Percentiles rank a stretch among this genome's conserved stretches.
These are phyloP conservation scores for Pristionchus fissidentatus DNA, from an alignment of 2,888 invertebrate species.

Conservation along the genomic window DNA sequence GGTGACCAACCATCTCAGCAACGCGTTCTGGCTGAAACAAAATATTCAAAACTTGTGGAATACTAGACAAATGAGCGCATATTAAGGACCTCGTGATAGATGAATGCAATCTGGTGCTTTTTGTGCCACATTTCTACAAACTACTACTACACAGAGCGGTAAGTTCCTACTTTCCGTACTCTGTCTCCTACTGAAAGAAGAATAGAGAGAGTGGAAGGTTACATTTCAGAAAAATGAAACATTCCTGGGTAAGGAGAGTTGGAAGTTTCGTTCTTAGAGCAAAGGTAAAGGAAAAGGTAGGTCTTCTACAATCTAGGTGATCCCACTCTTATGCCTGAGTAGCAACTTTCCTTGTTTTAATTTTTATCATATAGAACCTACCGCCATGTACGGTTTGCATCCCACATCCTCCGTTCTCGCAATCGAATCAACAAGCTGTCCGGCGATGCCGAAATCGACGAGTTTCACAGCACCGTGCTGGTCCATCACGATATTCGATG, in stretches of 20 bases:
- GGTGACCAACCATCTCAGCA: slow-evolving; percentile 49
- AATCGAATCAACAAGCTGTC: slow-evolving; percentile 96
- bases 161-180: no score
- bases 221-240: no score
- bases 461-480: slow-evolving; percentile 94
- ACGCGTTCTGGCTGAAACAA: slow-evolving; percentile 78
- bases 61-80: neutral
- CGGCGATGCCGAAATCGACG: slow-evolving; percentile 99
- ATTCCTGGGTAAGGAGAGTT: no score
- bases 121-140: no score
- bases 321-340: neutral
- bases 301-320: no score
- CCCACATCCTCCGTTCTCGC: slow-evolving; percentile 98
- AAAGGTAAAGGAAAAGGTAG: no score
- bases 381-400: slow-evolving; percentile 98
- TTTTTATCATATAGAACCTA: slow-evolving; percentile 77
- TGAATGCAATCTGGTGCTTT: no score
- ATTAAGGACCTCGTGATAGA: no score
- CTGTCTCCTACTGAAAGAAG: no score
- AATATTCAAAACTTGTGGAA: neutral
- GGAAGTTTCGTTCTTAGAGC: no score
- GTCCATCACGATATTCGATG: slow-evolving; percentile 96
- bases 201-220: no score
- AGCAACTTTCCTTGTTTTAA: neutral
- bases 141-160: no score